A percentile compares a stretch with the other conserved stretches of the same genome.
Conservation (phyloP, 2,888 invertebrate genomes). For the Eumacrocentrus americanus region DNA sequence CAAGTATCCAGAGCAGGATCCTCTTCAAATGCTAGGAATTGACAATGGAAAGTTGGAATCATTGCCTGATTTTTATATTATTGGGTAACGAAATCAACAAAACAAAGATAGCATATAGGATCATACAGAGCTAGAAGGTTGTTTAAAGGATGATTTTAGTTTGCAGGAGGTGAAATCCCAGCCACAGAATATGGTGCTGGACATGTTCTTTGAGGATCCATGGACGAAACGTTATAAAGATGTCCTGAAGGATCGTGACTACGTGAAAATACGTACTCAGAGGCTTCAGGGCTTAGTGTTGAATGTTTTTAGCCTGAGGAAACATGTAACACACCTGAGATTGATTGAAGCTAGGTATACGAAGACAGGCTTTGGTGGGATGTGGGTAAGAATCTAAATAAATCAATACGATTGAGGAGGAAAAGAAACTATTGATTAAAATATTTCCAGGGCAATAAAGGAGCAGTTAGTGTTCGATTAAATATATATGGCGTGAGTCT, state of each 20-base stretch:
- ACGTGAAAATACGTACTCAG: slow-evolving; percentile 79
- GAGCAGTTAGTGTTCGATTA: slow-evolving; percentile 87
- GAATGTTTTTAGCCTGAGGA: slow-evolving; percentile 77
- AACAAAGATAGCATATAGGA: no score
- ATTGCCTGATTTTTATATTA: slow-evolving; percentile 82
- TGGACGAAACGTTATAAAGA: slow-evolving; percentile 82
- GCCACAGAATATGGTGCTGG: slow-evolving; percentile 82
- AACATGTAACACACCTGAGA: slow-evolving; percentile 80
- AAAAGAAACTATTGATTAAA: neutral
- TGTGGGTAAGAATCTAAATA: slow-evolving; percentile 76
- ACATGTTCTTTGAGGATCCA: slow-evolving; percentile 81
- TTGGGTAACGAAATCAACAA: no score
- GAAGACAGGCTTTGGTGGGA: slow-evolving; percentile 87
- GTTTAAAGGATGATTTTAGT: slow-evolving; percentile 57
- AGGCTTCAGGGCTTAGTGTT: slow-evolving; percentile 85
- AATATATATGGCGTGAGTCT: slow-evolving; percentile 87
- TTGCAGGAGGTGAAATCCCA: slow-evolving; percentile 90
- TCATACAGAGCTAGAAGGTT: slow-evolving; percentile 18
- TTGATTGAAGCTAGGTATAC: slow-evolving; percentile 88
- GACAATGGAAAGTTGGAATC: slow-evolving; percentile 68
- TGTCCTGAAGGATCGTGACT: slow-evolving; percentile 72
- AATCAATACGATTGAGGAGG: neutral
- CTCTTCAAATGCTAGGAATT: slow-evolving; percentile 74
- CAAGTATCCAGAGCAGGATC: slow-evolving; percentile 74
- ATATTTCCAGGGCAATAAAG: slow-evolving; percentile 86